These are phyloP conservation scores for Arctocebus calabarensis DNA, from an alignment of 2,797 vertebrate species.

Conservation along the genomic window DNA sequence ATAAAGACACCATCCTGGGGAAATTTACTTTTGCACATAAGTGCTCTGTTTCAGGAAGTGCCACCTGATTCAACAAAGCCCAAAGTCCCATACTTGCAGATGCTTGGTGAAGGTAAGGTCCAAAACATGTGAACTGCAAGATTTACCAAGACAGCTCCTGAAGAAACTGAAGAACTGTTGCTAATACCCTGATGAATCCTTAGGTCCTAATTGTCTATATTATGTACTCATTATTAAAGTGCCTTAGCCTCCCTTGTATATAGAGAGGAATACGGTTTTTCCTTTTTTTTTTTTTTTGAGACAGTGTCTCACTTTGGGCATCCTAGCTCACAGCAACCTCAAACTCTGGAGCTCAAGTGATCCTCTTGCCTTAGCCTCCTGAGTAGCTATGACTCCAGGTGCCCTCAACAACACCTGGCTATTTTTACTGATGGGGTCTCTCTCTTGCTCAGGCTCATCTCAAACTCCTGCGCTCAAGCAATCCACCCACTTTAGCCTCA, in stretches of 20 bases:
- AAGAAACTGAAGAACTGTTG: conserved; percentile 44
- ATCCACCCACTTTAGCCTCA: too few relatives aligned
- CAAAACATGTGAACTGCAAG: not conserved
- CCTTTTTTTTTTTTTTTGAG: too few relatives aligned
- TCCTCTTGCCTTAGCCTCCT: too few relatives aligned
- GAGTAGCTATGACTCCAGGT: too few relatives aligned
- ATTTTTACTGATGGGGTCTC: too few relatives aligned
- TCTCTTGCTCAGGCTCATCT: too few relatives aligned
- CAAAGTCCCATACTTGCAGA: not conserved
- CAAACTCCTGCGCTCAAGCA: too few relatives aligned
- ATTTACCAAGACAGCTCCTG: not conserved
- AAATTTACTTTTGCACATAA: not conserved
- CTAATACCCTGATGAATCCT: conserved; percentile 39
- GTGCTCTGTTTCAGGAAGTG: not conserved
- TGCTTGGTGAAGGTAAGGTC: not conserved
- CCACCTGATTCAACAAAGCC: conserved; percentile 34
- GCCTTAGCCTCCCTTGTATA: not conserved
- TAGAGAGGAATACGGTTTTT: conserved; percentile 11
- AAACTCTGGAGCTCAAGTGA: too few relatives aligned
- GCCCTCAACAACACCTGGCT: too few relatives aligned
- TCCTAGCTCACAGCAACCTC: too few relatives aligned
- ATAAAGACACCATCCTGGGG: not conserved
- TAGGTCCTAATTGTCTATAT: conserved; percentile 53
- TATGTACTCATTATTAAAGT: conserved; percentile 62
- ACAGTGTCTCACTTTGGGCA: too few relatives aligned